Base-by-base conservation (phyloP, 1,140 invertebrate genomes). In the Drosophila funebris region DNA sequence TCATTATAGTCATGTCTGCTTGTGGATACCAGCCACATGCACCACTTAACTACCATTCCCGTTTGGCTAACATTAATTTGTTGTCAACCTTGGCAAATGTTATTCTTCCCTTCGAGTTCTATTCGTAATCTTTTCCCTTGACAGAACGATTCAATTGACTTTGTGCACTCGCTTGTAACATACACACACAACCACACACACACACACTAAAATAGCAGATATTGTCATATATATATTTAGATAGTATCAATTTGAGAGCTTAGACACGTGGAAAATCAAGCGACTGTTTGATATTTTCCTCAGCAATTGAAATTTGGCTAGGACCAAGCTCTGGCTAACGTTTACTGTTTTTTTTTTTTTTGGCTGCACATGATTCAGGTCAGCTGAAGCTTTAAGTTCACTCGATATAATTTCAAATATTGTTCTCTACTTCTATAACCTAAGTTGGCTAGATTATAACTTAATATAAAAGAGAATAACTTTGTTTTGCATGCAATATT, bases 1-100 rank as follows among this genome's bases (percentile, higher is more conserved):
- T 84, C 80, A 84, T 85, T 84, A 84, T 61, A 66, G 60, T 14
- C 52, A 33, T 66, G 43, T 71, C 54, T 67, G 69, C 29, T 60
- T 57, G 27, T 72, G 69, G 63, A 73, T 66, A 53, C 53, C 78
- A 60, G 57, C 57, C 68, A 24, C 37, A 39, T 75, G 41, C 64
- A 70, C 46, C 41, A n/a, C 33, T 29, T 58, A 20, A 22, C 41
- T 22, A n/a, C 41, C 44, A 7, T 11, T 4, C 16, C 24, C 46
- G 43, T 14, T 46, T 70, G 58, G 58, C 60, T 63, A 29, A 52
- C n/a, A 46, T 18, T 67, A 72, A 72, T 67, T 67, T 60, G 63
- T 41, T 60, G 63, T 36, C 46, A 67, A 68, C 53, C 56, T 61
- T 73, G 57, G 73, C 61, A 64, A 72, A 76, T 57, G 68, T 54